Percentiles rank a stretch among this genome's conserved stretches.
Conservation (phyloP, 2,888 invertebrate species). For the Heliconius ismenius region DNA sequence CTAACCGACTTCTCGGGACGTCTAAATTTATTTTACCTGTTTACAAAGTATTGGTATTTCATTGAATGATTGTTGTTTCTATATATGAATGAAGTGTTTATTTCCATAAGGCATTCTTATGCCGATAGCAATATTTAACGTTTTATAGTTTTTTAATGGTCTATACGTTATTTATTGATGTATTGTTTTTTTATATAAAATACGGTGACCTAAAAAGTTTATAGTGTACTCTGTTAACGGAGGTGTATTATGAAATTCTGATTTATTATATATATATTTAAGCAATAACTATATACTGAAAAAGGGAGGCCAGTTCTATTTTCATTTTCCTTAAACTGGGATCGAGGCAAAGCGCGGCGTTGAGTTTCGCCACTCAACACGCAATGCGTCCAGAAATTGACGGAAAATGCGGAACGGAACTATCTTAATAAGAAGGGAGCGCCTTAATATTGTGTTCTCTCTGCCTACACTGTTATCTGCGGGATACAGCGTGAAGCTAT, state of each 20-base stretch:
- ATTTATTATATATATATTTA: neutral
- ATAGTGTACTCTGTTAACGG: neutral
- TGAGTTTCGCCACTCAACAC: too few species aligned
- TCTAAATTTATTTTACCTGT: conserved; percentile 27
- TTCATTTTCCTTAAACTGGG: neutral
- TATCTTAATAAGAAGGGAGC: too few species aligned
- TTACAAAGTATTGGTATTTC: conserved; percentile 25
- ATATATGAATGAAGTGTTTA: conserved; percentile 29
- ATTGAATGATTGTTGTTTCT: conserved; percentile 22
- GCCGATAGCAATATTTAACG: conserved; percentile 2
- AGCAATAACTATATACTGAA: neutral
- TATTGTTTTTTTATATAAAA: neutral
- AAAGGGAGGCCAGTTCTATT: neutral
- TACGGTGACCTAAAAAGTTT: neutral
- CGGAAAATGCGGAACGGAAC: neutral
- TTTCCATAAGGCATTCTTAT: conserved; percentile 5
- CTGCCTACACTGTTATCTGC: too few species aligned
- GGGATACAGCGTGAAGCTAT: too few species aligned
- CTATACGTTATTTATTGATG: neutral
- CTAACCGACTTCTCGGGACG: conserved; percentile 8
- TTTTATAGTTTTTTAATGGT: too few species aligned
- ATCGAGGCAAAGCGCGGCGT: too few species aligned
- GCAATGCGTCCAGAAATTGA: neutral
- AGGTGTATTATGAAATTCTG: neutral
- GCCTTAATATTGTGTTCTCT: too few species aligned